These are phyloP conservation scores for Gonatopus flavifemur DNA, from an alignment of 1,140 invertebrate species.

Conservation along the genomic window DNA sequence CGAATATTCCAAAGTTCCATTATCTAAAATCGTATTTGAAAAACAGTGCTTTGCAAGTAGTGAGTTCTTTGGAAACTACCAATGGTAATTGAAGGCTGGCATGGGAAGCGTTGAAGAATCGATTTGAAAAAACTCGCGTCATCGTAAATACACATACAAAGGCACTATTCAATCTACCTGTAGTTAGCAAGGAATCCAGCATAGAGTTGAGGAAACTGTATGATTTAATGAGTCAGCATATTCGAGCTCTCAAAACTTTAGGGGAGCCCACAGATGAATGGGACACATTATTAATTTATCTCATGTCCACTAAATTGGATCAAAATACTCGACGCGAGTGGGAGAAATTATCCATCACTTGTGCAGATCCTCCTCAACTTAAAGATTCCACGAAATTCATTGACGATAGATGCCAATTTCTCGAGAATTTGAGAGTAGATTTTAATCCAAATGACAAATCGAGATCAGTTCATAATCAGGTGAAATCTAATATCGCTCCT, in stretches of 20 bases:
- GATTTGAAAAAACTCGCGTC: conserved; percentile 34
- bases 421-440: not conserved
- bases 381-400: not conserved
- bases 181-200: conserved; percentile 25
- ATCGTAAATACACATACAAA: conserved; percentile 33
- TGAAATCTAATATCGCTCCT: too few relatives aligned
- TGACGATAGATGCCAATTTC: not conserved
- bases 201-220: conserved; percentile 20
- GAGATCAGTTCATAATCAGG: too few relatives aligned
- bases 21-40: conserved; percentile 17
- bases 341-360: too few relatives aligned
- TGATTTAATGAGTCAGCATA: conserved; percentile 26
- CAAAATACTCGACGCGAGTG: not conserved
- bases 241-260: conserved; percentile 25
- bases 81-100: conserved; percentile 23
- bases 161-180: conserved; percentile 23
- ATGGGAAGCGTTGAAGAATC: conserved; percentile 21
- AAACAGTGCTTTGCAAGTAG: conserved; percentile 4
- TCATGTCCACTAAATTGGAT: conserved; percentile 1
- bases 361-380: not conserved
- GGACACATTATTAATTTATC: conserved; percentile 9
- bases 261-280: not conserved
- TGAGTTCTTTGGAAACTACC: conserved; percentile 15
- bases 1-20: conserved; percentile 22
- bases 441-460: not conserved